Conservation (phyloP, 2,888 invertebrate species). For the Apantesis nais region DNA sequence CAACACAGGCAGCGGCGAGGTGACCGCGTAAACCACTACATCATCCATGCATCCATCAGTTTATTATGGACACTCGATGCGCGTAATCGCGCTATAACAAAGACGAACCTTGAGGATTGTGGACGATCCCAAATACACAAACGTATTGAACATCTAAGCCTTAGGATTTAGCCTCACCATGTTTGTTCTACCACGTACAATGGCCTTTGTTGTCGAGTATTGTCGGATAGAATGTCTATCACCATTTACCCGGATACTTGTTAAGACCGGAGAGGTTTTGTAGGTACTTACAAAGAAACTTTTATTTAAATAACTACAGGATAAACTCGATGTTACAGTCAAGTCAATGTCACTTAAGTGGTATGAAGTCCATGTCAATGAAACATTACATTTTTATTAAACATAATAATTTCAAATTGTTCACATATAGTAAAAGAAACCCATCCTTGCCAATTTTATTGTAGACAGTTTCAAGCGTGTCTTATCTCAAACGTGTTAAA, state of each 20-base stretch:
- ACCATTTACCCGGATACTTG: neutral
- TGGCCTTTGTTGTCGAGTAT: neutral
- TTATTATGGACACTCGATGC: conserved; percentile 1
- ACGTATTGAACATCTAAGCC: neutral
- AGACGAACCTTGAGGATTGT: neutral
- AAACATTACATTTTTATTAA: too few relatives aligned
- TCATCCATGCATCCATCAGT: too few relatives aligned
- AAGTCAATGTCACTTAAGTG: too few relatives aligned
- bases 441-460: neutral
- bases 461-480: conserved; percentile 15
- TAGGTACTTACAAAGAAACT: neutral
- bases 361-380: too few relatives aligned
- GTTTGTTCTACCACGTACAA: neutral
- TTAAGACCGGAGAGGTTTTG: neutral
- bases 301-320: neutral
- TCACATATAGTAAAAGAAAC: neutral
- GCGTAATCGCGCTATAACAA: neutral
- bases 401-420: neutral
- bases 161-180: neutral
- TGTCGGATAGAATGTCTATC: neutral
- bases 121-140: conserved; percentile 1
- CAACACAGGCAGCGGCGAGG: too few relatives aligned
- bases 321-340: too few relatives aligned
- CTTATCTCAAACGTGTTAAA: conserved; percentile 22
- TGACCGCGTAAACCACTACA: too few relatives aligned